Evolutionary conservation across 2,797 vertebrate species (phyloP), one percentile per base, ranked within the genome.

Genomic region (Ficedula albicollis): DNA sequence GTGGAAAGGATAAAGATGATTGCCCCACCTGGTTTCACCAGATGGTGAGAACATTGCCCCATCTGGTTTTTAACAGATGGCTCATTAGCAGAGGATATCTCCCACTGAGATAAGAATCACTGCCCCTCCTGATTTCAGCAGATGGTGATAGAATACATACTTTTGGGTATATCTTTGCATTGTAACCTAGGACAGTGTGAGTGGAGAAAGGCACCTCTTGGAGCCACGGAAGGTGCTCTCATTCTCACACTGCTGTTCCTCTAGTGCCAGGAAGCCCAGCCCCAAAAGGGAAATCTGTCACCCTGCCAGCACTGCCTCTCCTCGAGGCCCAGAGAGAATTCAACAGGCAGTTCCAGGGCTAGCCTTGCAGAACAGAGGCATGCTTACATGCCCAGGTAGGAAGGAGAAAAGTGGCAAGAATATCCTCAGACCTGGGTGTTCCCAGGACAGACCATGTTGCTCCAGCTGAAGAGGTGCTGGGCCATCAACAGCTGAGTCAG

Each of bases 321-420:
- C 64, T 64, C 20, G 18, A 1, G 1, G 5, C 15, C 36, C 5
- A 0, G 4, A 19, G 64, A 6, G 52, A 41, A 38, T 3, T 27
- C 15, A 46, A 8, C 36, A 36, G 9, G 20, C 15, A 58, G 16
- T 5, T 11, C 17, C 32, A 21, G 10, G 10, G 30, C 63, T 32
- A 19, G 52, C 12, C 13, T 30, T 32, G 30, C 52, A 54, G 30
- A 54, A 54, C 52, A 32, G 30, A 54, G 12, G 19, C 30, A 54
- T 54, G 30, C 19, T 55, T n/a, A n/a, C 32, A n/a, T 55, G 54
- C 32, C 32, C 32, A 55, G 32, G 32, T 22, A 55, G 54, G 54
- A 54, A 55, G 54, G 30, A 21, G 20, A 55, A n/a, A n/a, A 55
- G 54, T 55, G 13, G 30, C 52, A 54, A 13, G 52, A 21, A 54